phyloP scores from a whole-genome alignment of 2,888 invertebrate genomes.

The Sphecodes monilicornis region DNA sequence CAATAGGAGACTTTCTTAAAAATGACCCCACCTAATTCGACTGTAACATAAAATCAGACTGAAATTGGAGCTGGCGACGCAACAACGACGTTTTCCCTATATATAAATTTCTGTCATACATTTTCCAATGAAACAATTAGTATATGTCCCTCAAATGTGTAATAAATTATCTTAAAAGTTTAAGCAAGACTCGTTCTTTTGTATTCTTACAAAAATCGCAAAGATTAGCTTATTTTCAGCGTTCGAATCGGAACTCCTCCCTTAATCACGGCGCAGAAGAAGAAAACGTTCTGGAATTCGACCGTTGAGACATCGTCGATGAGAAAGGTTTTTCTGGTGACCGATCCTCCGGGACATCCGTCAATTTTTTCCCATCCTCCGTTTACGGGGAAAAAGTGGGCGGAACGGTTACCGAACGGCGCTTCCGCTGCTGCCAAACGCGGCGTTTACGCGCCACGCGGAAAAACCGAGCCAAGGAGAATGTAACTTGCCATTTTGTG shows the following conservation, averaged over 20 bases:
- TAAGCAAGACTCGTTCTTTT: neutral
- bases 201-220: neutral
- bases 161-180: neutral
- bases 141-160: neutral
- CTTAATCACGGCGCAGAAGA: neutral
- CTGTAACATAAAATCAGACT: too few relatives aligned
- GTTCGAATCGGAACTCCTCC: neutral
- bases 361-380: neutral
- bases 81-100: too few relatives aligned
- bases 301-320: neutral
- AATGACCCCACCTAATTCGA: too few relatives aligned
- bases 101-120: too few relatives aligned
- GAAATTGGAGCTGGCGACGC: too few relatives aligned
- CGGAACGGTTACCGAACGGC: neutral
- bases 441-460: constrained; percentile 6
- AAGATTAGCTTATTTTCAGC: neutral
- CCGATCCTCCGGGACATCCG: constrained; percentile 3
- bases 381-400: neutral
- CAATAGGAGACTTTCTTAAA: too few relatives aligned
- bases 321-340: neutral
- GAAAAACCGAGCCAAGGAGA: constrained; percentile 14
- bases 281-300: neutral
- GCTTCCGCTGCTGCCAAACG: constrained; percentile 17
- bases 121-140: neutral
- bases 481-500: constrained; percentile 1